Conservation (phyloP, 2,888 invertebrate species). For the Eupithecia dodoneata region DNA sequence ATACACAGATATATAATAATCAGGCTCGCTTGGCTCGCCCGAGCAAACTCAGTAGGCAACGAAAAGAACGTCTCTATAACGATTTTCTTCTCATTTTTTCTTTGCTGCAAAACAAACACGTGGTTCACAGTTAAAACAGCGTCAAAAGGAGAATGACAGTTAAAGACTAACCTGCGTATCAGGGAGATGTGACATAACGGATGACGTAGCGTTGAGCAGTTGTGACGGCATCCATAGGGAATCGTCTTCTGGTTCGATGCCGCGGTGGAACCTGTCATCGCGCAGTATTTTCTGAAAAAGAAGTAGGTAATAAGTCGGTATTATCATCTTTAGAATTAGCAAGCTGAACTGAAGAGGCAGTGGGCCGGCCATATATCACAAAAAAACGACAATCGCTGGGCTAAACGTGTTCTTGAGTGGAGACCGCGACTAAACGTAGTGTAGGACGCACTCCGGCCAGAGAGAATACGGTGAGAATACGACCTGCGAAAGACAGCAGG, state of each 20-base stretch:
- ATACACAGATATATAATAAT: too few species aligned
- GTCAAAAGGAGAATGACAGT: background rate
- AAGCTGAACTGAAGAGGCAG: too few species aligned
- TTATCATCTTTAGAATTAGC: too few species aligned
- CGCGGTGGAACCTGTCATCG: constrained; percentile 96
- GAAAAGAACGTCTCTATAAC: background rate
- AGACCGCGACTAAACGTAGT: too few species aligned
- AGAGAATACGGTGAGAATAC: too few species aligned
- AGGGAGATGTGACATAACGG: constrained; percentile 91
- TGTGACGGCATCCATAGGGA: constrained; percentile 97
- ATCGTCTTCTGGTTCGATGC: constrained; percentile 95
- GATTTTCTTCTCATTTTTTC: background rate
- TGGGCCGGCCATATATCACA: too few species aligned
- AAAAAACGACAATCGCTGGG: too few species aligned
- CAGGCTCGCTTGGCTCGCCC: too few species aligned
- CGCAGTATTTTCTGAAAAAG: constrained; percentile 91
- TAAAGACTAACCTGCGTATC: constrained; percentile 89
- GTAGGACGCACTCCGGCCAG: too few species aligned
- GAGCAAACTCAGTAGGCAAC: background rate
- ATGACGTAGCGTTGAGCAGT: constrained; percentile 92
- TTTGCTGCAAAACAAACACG: background rate
- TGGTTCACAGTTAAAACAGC: background rate
- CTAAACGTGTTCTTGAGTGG: too few species aligned
- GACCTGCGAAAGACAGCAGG: too few species aligned
- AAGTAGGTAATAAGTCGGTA: background rate